Conservation (phyloP, 2,797 vertebrate genomes). For the Ctenopoma multispine region DNA sequence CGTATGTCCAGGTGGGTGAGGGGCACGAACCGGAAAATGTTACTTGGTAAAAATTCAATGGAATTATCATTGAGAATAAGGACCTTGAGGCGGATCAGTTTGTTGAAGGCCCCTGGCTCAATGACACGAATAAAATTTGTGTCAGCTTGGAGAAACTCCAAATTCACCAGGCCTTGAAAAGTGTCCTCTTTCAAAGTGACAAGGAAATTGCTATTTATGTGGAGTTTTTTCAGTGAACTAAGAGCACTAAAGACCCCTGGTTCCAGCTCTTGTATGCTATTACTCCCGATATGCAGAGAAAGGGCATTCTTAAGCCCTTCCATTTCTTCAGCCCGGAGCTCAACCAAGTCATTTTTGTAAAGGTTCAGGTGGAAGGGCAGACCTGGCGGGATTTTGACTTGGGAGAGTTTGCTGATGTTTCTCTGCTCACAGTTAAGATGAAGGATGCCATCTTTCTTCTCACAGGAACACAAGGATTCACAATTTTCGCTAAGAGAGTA, state of each 20-base stretch:
- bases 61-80: conserved; percentile 98
- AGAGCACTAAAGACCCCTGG: conserved; percentile 93
- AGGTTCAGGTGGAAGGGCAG: conserved; percentile 94
- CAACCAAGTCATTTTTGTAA: conserved; percentile 93
- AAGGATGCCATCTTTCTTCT: conserved; percentile 91
- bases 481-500: conserved; percentile 86
- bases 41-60: conserved; percentile 94
- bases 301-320: conserved; percentile 89
- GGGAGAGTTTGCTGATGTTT: conserved; percentile 91
- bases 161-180: conserved; percentile 94
- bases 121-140: conserved; percentile 97
- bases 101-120: conserved; percentile 97
- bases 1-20: conserved; percentile 97
- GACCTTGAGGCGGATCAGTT: conserved; percentile 96
- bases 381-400: conserved; percentile 91
- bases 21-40: conserved; percentile 97
- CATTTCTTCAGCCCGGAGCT: conserved; percentile 90
- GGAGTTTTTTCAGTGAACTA: conserved; percentile 92
- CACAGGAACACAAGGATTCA: conserved; percentile 91
- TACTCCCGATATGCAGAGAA: conserved; percentile 95
- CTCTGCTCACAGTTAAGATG: conserved; percentile 94
- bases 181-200: conserved; percentile 96
- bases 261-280: conserved; percentile 96
- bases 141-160: conserved; percentile 98
- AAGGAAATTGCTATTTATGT: conserved; percentile 98